A percentile compares a stretch with the other conserved stretches of the same genome.
Evolutionary conservation across 2,888 invertebrate species (phyloP).

Genomic region (Tetrapedia diversipes): DNA sequence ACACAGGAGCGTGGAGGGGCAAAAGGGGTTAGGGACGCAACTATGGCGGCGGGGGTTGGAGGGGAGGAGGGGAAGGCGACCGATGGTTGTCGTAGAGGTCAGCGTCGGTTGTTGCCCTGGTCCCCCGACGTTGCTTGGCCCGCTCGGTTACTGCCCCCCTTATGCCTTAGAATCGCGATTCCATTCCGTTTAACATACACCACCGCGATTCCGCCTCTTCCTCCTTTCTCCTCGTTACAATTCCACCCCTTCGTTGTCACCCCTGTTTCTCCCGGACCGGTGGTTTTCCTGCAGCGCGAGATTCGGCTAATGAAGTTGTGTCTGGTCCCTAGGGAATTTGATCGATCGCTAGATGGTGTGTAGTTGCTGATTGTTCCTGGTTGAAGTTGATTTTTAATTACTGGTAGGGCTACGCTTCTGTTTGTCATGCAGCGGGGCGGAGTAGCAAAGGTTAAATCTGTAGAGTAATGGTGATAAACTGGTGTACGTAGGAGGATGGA

Average conservation of each 20-base stretch:
- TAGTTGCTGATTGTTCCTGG: too few relatives aligned
- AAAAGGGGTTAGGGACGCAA: not conserved
- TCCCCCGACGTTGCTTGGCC: slow-evolving; percentile 62
- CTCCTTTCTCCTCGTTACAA: slow-evolving; percentile 21
- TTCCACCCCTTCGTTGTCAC: slow-evolving; percentile 5
- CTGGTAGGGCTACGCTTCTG: too few relatives aligned
- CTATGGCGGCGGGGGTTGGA: not conserved
- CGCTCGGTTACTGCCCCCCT: slow-evolving; percentile 58
- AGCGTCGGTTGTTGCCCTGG: slow-evolving; percentile 79
- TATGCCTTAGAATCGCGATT: slow-evolving; percentile 59
- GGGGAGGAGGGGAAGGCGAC: slow-evolving; percentile 35
- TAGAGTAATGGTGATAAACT: too few relatives aligned
- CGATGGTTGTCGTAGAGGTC: slow-evolving; percentile 73
- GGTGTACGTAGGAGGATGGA: too few relatives aligned
- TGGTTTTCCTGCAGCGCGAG: not conserved
- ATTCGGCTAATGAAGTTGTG: not conserved
- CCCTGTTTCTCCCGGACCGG: not conserved
- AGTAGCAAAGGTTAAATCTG: too few relatives aligned
- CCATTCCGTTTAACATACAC: slow-evolving; percentile 42
- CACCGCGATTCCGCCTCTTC: slow-evolving; percentile 25
- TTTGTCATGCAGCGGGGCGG: too few relatives aligned
- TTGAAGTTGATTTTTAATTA: too few relatives aligned
- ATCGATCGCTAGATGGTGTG: too few relatives aligned
- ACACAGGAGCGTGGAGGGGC: slow-evolving; percentile 1
- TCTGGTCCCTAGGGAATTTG: not conserved